Percentiles rank a stretch among this genome's conserved stretches.
phyloP scores from a whole-genome alignment of 2,797 vertebrate genomes.

The Numenius phaeopus region DNA sequence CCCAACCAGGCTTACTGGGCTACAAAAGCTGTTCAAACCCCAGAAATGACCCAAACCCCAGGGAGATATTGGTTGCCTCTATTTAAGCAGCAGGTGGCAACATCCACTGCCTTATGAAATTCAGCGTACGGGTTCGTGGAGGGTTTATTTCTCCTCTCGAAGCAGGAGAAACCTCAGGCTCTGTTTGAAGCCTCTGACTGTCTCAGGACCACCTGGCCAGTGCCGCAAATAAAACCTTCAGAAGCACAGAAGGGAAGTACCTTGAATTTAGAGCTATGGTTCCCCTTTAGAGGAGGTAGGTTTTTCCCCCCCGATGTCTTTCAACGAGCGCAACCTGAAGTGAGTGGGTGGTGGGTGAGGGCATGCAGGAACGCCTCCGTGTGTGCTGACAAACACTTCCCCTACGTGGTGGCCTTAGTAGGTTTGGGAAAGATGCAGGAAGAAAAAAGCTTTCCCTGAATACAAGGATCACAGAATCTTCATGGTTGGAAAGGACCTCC shows the following conservation, averaged over 20 bases:
- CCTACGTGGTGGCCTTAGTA: not conserved
- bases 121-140: fast-evolving
- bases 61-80: not conserved
- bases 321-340: fast-evolving
- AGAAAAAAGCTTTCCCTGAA: not conserved
- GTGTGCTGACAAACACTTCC: fast-evolving
- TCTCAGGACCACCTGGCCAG: not conserved
- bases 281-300: not conserved
- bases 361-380: not conserved
- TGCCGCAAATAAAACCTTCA: not conserved
- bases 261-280: not conserved
- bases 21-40: not conserved
- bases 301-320: not conserved
- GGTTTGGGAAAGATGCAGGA: not conserved
- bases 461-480: not conserved
- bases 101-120: not conserved
- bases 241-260: not conserved
- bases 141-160: not conserved
- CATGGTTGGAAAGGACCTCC: too few species aligned
- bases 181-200: not conserved
- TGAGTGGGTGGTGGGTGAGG: not conserved
- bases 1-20: not conserved
- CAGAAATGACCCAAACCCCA: not conserved
- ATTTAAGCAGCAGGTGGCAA: constrained; percentile 62
- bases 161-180: not conserved